Base-by-base conservation (phyloP, 2,888 invertebrate species). In the Prionchulus punctatus region DNA sequence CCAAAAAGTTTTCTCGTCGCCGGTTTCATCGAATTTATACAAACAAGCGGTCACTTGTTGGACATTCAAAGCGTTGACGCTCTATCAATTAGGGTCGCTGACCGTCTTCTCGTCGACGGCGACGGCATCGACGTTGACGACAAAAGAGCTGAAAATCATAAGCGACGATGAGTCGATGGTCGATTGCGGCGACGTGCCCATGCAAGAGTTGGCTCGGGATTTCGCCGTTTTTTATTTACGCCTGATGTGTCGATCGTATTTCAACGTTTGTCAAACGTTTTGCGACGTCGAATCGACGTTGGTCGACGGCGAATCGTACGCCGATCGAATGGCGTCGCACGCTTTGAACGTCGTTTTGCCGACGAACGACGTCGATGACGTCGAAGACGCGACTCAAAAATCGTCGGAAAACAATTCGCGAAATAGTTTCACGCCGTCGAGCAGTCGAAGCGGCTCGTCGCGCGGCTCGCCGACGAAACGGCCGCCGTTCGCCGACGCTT, bases 41-140 rank as follows among this genome's bases (percentile, higher is more conserved):
- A 85, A 85, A 30, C 90, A 90, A 74, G 86, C 89, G 12, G 87
- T 88, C 31, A 86, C 88, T 0, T 85, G 89, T 0, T 88, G 89
- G 83, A 83, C 89, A 43, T 84, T 90, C 25, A 70, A 72, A 55
- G 66, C 86, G 54, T 85, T 89, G 59, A 82, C 87, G 1, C 74
- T 90, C 43, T 83, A 90, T 36, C 88, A 91, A 69, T 79, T 89
- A 59, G 48, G 31, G 3, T 70, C 58, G 71, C 72, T 61, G 61
- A 67, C 62, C 70, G 69, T 30, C 66, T 66, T 18, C 69, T 69
- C 62, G 65, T 58, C 53, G 64, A 64, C 62, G 49, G 64, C 64
- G 55, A 62, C 57, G 60, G 60, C 63, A 45, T 64, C 62, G 71
- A 57, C 47, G 18, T 7, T 45, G 12, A 21, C 23, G 23, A 23